Evolutionary conservation across 1,140 invertebrate species (phyloP).

Genomic region (Cotesia vestalis): DNA sequence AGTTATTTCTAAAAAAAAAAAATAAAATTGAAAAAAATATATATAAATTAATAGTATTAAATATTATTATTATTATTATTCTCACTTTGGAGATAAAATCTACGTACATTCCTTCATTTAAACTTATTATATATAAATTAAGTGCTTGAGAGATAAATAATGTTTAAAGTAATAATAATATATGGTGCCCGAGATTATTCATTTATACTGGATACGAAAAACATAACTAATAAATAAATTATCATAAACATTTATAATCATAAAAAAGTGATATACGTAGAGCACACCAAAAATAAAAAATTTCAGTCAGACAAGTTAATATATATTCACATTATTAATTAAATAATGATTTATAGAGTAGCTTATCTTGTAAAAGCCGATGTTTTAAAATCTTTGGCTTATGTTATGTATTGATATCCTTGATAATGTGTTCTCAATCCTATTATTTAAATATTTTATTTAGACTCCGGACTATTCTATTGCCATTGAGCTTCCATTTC

Average conservation of each 20-base stretch:
- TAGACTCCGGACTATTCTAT: constrained; percentile 6
- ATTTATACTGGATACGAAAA: constrained; percentile 51
- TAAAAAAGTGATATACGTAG: constrained; percentile 7
- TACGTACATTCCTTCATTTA: constrained; percentile 47
- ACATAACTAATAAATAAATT: constrained; percentile 19
- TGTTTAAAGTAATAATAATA: constrained; percentile 40
- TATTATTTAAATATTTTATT: background rate
- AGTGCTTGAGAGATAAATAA: constrained; percentile 37
- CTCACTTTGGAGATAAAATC: constrained; percentile 40
- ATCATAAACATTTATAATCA: constrained; percentile 13
- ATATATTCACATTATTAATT: too few relatives aligned
- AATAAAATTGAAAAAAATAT: constrained; percentile 16
- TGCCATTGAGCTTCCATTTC: constrained; percentile 28
- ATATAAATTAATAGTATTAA: constrained; percentile 50
- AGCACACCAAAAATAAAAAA: too few relatives aligned
- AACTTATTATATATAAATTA: constrained; percentile 42
- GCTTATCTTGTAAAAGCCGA: too few relatives aligned
- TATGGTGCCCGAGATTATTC: constrained; percentile 42
- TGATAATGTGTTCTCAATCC: constrained; percentile 23
- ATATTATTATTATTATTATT: constrained; percentile 31
- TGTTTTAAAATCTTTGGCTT: too few relatives aligned
- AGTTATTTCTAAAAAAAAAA: constrained; percentile 16
- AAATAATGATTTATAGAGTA: too few relatives aligned
- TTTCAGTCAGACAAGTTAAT: too few relatives aligned
- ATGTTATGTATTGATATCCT: constrained; percentile 5